These are phyloP conservation scores for Spodoptera littoralis DNA, from an alignment of 2,888 invertebrate species.

Conservation along the genomic window DNA sequence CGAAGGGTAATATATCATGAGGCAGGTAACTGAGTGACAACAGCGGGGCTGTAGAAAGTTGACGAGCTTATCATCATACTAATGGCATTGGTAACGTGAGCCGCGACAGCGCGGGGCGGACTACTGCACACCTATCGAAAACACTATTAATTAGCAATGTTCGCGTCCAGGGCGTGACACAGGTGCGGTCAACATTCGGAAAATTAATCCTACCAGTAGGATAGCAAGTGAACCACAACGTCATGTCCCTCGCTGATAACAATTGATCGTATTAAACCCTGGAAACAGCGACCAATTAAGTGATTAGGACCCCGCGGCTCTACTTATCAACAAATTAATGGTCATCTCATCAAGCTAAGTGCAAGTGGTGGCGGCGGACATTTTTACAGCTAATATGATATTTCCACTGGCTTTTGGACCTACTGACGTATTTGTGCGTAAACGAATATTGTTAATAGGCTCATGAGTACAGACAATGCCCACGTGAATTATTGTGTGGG, in stretches of 20 bases:
- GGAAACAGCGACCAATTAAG: conserved; percentile 78
- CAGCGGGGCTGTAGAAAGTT: conserved; percentile 50
- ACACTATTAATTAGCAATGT: conserved; percentile 84
- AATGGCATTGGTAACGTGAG: conserved; percentile 81
- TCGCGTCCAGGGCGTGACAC: conserved; percentile 77
- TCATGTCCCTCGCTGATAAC: conserved; percentile 70
- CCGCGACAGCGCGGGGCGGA: conserved; percentile 38
- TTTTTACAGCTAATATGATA: conserved; percentile 55
- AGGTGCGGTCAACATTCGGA: conserved; percentile 85
- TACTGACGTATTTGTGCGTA: too few relatives aligned
- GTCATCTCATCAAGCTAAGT: conserved; percentile 72
- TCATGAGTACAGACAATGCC: conserved; percentile 6
- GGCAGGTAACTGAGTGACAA: conserved; percentile 51
- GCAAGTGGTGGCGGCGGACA: conserved; percentile 62
- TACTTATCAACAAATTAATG: conserved; percentile 75
- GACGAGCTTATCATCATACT: conserved; percentile 75
- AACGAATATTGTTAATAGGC: conserved; percentile 14
- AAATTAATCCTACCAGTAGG: conserved; percentile 85
- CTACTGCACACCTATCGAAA: conserved; percentile 77
- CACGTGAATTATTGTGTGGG: conserved; percentile 21
- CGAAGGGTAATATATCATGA: conserved; percentile 72
- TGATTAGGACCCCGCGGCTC: conserved; percentile 79
- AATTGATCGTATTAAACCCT: conserved; percentile 79
- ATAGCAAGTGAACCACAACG: conserved; percentile 70
- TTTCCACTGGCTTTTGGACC: conserved; percentile 15